Base-by-base conservation (phyloP, 2,113 vertebrate species). In the Rissa tridactyla region DNA sequence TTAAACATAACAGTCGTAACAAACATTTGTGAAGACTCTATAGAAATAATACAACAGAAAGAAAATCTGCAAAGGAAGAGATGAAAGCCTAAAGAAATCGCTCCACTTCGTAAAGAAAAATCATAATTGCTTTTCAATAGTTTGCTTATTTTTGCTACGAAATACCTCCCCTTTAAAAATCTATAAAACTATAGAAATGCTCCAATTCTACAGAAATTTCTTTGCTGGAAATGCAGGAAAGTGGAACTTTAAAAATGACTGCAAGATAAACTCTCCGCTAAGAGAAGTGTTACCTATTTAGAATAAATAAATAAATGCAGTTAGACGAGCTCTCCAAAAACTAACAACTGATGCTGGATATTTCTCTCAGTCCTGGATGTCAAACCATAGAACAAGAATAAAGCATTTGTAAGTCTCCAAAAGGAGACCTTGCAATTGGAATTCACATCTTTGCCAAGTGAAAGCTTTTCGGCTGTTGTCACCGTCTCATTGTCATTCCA, bases 401-500 rank as follows among this genome's bases (percentile, higher is more conserved):
- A 94, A 96, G 94, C 90, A 26, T 58, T 77, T 80, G 70, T 34
- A 75, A 96, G 92, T 40, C 95, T 95, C 90, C 94, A 47, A 85
- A 79, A 77, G 71, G 89, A 94, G 61, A 90, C 95, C 81, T 77
- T 46, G 70, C 84, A 40, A 64, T 94, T 82, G 92, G 92, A 97
- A 95, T 96, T 96, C 95, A 38, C 81, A 66, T n/a, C 66, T 40
- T 78, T 83, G 76, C 82, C 96, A 97, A 97, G 97, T 5, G 18
- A 11, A 60, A 87, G 26, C 94, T 97, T 97, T 96, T 75, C 78
- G 91, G 93, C 92, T 60, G 72, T 97, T 98, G 96, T 97, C 97
- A 97, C 96, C 91, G 94, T 97, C 96, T 98, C 98, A 98, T 98
- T 98, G 98, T 98, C 97, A 98, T 98, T 97, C 97, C 52, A 81